These are phyloP conservation scores for Pseudopipra pipra DNA, from an alignment of 2,113 vertebrate species.

Conservation along the genomic window DNA sequence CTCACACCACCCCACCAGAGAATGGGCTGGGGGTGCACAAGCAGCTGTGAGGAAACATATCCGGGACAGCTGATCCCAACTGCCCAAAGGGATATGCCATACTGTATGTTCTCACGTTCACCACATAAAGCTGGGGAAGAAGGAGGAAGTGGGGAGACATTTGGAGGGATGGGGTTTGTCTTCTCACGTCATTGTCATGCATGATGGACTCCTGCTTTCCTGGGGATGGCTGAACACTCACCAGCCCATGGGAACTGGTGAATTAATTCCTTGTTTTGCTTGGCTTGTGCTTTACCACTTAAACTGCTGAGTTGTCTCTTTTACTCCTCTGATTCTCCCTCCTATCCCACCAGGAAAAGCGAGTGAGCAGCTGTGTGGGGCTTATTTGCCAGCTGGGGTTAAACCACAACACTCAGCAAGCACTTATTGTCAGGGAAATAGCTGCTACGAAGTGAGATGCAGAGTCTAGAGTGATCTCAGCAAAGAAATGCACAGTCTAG, in stretches of 20 bases:
- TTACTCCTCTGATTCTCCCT: neutral
- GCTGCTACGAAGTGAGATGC: neutral
- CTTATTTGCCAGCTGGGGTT: neutral
- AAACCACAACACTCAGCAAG: neutral
- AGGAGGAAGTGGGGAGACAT: neutral
- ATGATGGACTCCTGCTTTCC: neutral
- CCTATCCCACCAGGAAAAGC: neutral
- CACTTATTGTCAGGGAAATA: neutral
- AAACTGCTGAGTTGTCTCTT: rapidly evolving
- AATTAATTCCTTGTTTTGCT: neutral
- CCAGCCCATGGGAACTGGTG: neutral
- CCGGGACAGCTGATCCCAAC: neutral
- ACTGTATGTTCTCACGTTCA: rapidly evolving
- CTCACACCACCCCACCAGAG: too few species aligned
- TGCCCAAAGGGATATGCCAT: neutral
- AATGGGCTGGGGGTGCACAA: neutral
- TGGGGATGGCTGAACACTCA: neutral
- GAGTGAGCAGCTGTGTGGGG: neutral
- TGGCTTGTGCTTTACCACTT: neutral
- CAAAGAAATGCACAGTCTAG: neutral
- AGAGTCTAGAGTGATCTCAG: neutral
- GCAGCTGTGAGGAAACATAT: neutral
- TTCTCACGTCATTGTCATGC: rapidly evolving
- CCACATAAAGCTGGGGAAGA: neutral
- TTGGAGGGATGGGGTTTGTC: neutral